Evolutionary conservation across 2,113 vertebrate species (phyloP).

Genomic region (Nothocercus nigrocapillus): DNA sequence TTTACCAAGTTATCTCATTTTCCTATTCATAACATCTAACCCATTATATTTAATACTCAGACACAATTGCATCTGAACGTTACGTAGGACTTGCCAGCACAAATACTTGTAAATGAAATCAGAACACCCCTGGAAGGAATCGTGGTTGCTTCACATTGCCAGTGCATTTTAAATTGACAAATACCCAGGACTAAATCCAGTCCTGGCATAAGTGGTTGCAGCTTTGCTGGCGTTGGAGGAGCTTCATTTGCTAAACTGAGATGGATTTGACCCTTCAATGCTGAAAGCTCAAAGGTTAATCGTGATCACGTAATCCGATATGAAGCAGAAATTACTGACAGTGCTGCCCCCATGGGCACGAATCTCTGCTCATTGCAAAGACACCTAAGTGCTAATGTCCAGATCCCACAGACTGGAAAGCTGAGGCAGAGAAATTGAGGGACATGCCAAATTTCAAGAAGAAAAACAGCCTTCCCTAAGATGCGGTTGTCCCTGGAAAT

Average conservation of each 20-base stretch:
- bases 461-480: too few species aligned
- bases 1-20: slow-evolving; percentile 75
- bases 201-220: not conserved
- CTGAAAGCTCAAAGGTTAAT: slow-evolving; percentile 41
- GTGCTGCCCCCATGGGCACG: slow-evolving; percentile 15
- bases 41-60: slow-evolving; percentile 67
- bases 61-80: slow-evolving; percentile 65
- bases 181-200: slow-evolving; percentile 54
- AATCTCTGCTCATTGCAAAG: not conserved
- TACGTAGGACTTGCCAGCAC: slow-evolving; percentile 53
- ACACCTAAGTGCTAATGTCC: not conserved
- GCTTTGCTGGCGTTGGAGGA: not conserved
- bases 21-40: slow-evolving; percentile 77
- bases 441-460: not conserved
- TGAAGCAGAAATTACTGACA: slow-evolving; percentile 57
- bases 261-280: slow-evolving; percentile 34
- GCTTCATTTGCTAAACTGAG: not conserved
- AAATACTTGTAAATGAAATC: slow-evolving; percentile 66
- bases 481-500: not conserved
- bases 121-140: slow-evolving; percentile 48
- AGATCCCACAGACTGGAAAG: not conserved
- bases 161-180: slow-evolving; percentile 58
- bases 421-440: not conserved
- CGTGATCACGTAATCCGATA: slow-evolving; percentile 17
- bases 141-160: slow-evolving; percentile 3